phyloP scores from a whole-genome alignment of 2,888 invertebrate species.

The Galerucella calmariensis region DNA sequence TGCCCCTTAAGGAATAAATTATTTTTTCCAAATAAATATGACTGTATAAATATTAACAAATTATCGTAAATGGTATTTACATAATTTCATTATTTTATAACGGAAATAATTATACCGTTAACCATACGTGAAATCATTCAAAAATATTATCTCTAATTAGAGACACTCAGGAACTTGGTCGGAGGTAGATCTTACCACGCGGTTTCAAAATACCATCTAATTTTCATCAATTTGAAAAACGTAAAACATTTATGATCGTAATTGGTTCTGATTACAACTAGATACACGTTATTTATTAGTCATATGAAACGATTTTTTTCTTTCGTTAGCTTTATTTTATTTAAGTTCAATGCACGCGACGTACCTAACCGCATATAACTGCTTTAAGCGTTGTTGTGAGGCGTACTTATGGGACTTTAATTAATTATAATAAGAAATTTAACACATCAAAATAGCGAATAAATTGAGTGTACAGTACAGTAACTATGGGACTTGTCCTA shows the following conservation, averaged over 20 bases:
- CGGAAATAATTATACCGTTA: neutral
- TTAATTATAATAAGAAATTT: neutral
- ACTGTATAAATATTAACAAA: too few species aligned
- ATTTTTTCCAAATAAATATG: too few species aligned
- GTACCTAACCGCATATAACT: neutral
- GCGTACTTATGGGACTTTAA: neutral
- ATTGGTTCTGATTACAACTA: slow-evolving; percentile 28
- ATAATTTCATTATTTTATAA: neutral
- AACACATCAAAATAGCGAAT: too few species aligned
- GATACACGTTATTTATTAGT: slow-evolving; percentile 7
- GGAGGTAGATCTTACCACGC: slow-evolving; percentile 12
- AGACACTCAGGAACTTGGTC: slow-evolving; percentile 6
- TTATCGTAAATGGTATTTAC: too few species aligned
- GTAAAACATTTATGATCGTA: slow-evolving; percentile 29
- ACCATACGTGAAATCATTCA: neutral
- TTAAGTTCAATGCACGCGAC: neutral
- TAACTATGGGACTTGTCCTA: too few species aligned
- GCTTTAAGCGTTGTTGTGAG: neutral
- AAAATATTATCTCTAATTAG: slow-evolving; percentile 15
- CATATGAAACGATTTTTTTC: slow-evolving; percentile 5
- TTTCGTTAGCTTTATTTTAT: slow-evolving; percentile 4
- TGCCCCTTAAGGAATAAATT: too few species aligned
- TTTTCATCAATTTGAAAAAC: slow-evolving; percentile 33
- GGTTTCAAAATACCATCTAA: slow-evolving; percentile 28
- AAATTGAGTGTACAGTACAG: too few species aligned